These are phyloP conservation scores for Sander vitreus DNA, from an alignment of 2,113 vertebrate genomes.

Conservation along the genomic window DNA sequence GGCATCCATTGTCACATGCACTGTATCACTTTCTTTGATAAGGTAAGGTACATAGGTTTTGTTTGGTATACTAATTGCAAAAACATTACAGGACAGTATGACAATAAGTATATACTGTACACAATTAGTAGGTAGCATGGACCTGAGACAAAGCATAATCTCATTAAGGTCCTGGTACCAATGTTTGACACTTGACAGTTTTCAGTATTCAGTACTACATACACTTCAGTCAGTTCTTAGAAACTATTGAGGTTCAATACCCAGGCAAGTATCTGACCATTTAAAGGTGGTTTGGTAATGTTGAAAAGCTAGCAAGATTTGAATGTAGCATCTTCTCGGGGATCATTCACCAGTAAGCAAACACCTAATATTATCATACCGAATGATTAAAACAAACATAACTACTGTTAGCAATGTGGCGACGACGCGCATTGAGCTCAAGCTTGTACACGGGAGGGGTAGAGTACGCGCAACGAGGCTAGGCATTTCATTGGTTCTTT, in stretches of 20 bases:
- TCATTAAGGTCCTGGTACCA: not conserved
- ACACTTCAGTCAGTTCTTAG: not conserved
- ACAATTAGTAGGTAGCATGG: not conserved
- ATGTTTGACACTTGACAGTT: not conserved
- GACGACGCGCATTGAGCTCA: too few species aligned
- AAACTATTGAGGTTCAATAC: not conserved
- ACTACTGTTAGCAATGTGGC: too few species aligned
- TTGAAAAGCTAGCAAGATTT: too few species aligned
- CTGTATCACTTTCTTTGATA: not conserved
- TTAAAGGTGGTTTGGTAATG: not conserved
- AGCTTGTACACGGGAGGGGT: too few species aligned
- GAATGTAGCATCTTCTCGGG: too few species aligned
- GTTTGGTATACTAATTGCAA: slow-evolving; percentile 6
- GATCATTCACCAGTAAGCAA: too few species aligned
- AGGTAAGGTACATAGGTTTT: not conserved
- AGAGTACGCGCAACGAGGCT: too few species aligned
- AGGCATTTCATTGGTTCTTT: too few species aligned
- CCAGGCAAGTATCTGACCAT: not conserved
- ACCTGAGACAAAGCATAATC: not conserved
- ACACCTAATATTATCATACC: too few species aligned
- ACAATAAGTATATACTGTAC: not conserved
- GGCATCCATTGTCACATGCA: not conserved
- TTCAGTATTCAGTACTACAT: not conserved
- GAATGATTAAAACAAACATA: too few species aligned
- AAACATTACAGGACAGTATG: not conserved